Evolutionary conservation across 2,888 invertebrate genomes (phyloP).

Genomic region (Unio pictorum): DNA sequence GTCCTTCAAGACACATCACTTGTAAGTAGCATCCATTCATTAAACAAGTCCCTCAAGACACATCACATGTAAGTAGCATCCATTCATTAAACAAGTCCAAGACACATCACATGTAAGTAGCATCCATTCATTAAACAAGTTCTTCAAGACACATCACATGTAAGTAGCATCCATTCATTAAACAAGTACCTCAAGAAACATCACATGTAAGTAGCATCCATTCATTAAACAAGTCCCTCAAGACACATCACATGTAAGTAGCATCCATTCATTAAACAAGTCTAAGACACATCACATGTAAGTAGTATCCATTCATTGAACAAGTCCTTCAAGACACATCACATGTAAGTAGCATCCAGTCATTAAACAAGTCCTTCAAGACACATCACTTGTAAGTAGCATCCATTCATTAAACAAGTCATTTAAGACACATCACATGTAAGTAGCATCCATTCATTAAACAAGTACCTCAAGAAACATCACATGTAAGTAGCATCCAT

Average conservation of each 20-base stretch:
- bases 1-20: neutral
- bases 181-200: neutral
- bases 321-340: too few species aligned
- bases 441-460: constrained; percentile 79
- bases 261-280: neutral
- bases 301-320: neutral
- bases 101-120: neutral
- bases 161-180: neutral
- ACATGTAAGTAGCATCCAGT: too few species aligned
- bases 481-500: constrained; percentile 51
- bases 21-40: neutral
- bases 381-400: too few species aligned
- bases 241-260: neutral
- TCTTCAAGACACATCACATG: neutral
- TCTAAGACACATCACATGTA: neutral
- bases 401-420: too few species aligned
- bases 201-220: neutral
- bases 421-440: too few species aligned
- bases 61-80: neutral
- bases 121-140: too few species aligned
- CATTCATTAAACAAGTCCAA: neutral
- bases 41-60: too few species aligned
- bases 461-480: constrained; percentile 67
- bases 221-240: neutral
- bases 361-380: too few species aligned